Conservation (phyloP, 1,140 invertebrate species). For the Sitodiplosis mosellana region DNA sequence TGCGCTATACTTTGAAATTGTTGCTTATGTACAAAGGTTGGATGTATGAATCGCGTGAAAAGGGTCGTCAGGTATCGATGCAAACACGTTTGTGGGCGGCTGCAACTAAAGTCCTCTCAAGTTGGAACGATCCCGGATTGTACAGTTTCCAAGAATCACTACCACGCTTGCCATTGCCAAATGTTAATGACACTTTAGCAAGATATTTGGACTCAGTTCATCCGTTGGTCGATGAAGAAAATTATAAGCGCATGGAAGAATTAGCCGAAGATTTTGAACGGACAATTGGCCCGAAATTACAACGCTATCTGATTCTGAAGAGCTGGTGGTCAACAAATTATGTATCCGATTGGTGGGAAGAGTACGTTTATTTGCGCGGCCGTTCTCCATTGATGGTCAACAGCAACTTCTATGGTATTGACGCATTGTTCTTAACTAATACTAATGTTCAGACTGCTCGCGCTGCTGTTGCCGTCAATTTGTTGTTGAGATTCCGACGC, state of each 20-base stretch:
- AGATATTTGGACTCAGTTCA: slow-evolving; percentile 79
- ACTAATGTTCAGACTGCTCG: slow-evolving; percentile 72
- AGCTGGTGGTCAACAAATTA: slow-evolving; percentile 89
- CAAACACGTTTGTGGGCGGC: slow-evolving; percentile 71
- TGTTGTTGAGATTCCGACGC: slow-evolving; percentile 69
- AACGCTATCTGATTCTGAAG: slow-evolving; percentile 85
- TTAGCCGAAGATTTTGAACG: slow-evolving; percentile 79
- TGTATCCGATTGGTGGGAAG: slow-evolving; percentile 99
- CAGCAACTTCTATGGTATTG: slow-evolving; percentile 96
- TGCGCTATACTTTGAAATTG: slow-evolving; percentile 71
- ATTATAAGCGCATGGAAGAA: slow-evolving; percentile 67
- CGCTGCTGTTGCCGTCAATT: slow-evolving; percentile 73
- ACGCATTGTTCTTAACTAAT: slow-evolving; percentile 68
- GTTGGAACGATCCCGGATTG: slow-evolving; percentile 72
- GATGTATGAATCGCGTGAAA: slow-evolving; percentile 85
- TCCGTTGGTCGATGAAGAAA: slow-evolving; percentile 68
- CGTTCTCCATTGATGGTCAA: slow-evolving; percentile 92
- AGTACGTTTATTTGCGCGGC: slow-evolving; percentile 91
- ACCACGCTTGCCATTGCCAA: slow-evolving; percentile 78
- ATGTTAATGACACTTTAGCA: slow-evolving; percentile 64
- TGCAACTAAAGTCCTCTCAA: slow-evolving; percentile 56
- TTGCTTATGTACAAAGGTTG: slow-evolving; percentile 92
- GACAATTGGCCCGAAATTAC: slow-evolving; percentile 79
- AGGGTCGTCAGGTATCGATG: slow-evolving; percentile 42
- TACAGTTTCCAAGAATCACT: slow-evolving; percentile 95